phyloP scores from a whole-genome alignment of 2,888 invertebrate genomes.

The Dione vanillae region DNA sequence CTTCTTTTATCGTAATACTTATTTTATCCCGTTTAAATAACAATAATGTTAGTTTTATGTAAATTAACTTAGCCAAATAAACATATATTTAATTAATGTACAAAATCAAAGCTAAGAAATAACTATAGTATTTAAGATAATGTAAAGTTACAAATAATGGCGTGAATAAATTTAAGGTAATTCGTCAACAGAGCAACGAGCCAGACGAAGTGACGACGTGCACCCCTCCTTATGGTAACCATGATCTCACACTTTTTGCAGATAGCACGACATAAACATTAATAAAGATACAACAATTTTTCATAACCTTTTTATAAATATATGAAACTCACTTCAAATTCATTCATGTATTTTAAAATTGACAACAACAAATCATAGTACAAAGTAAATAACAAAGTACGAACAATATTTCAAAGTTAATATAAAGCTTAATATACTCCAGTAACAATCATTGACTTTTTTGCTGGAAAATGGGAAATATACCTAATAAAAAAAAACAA shows the following conservation, averaged over 20 bases:
- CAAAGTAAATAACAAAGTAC: no score
- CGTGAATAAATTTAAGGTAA: constrained; percentile 66
- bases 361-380: no score
- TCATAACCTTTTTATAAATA: not conserved
- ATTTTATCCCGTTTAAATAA: not conserved
- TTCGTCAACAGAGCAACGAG: constrained; percentile 59
- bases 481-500: constrained; percentile 24
- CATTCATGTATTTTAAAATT: no score
- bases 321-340: not conserved
- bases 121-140: not conserved
- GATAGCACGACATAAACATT: not conserved
- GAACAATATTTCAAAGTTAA: not conserved
- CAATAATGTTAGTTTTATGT: not conserved
- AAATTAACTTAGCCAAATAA: not conserved
- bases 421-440: not conserved
- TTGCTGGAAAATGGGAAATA: not conserved
- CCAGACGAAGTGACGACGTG: constrained; percentile 49
- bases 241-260: constrained; percentile 9
- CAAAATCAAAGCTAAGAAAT: not conserved
- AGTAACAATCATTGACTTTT: constrained; percentile 6
- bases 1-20: no score
- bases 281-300: not conserved
- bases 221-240: constrained; percentile 36
- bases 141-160: constrained; percentile 40
- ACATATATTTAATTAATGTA: not conserved